Percentiles rank a stretch among this genome's conserved stretches.
Evolutionary conservation across 2,888 invertebrate genomes (phyloP).

Genomic region (Drosophila cyrtoloma): DNA sequence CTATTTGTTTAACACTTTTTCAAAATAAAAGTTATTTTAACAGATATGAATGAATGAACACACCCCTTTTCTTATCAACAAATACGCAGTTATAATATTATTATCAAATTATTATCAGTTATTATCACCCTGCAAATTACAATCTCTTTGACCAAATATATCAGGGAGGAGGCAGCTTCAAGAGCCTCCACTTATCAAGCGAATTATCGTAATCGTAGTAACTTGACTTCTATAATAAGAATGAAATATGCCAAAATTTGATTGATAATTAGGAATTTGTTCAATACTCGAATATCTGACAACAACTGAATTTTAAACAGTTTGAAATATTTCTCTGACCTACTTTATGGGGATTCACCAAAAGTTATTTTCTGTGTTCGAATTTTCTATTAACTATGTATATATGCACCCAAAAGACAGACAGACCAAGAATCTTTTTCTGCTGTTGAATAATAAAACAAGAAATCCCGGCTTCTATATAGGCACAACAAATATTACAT

Average conservation of each 20-base stretch:
- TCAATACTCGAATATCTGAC: background rate
- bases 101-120: background rate
- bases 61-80: background rate
- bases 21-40: background rate
- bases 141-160: background rate
- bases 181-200: no score
- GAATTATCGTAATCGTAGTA: background rate
- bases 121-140: background rate
- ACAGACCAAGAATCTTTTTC: background rate
- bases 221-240: background rate
- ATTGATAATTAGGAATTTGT: background rate
- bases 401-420: background rate
- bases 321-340: background rate
- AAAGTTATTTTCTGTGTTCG: background rate
- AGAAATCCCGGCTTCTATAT: background rate
- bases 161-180: background rate
- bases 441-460: background rate
- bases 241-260: background rate
- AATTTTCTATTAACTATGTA: background rate
- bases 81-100: background rate
- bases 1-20: background rate
- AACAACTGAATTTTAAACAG: background rate
- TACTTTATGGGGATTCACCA: background rate
- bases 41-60: background rate
- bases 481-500: background rate